A percentile compares a stretch with the other conserved stretches of the same genome.
phyloP scores from a whole-genome alignment of 2,113 vertebrate species.

The Holacanthus passer region DNA sequence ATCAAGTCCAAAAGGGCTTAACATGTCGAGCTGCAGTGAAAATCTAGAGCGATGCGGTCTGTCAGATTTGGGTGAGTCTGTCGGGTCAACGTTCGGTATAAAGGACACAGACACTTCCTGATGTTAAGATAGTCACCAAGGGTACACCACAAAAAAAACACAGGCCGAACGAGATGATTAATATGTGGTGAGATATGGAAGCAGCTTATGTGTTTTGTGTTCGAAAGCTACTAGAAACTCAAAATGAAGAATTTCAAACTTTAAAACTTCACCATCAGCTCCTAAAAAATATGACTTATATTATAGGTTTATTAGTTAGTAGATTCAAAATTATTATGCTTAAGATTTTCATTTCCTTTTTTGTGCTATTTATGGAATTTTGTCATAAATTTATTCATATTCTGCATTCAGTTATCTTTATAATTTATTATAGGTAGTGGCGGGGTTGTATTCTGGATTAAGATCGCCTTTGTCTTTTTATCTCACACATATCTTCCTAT shows the following conservation, averaged over 20 bases:
- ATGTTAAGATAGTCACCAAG: not conserved
- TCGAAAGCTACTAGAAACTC: not conserved
- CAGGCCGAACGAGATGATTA: not conserved
- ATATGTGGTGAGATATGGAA: not conserved
- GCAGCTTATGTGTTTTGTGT: not conserved
- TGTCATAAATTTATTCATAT: no score
- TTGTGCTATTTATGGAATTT: no score
- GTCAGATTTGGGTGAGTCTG: not conserved
- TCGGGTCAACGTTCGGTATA: not conserved
- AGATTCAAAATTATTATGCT: not conserved
- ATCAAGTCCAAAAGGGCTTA: constrained; percentile 31
- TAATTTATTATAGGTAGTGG: no score
- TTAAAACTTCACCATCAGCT: no score
- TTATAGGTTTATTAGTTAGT: no score
- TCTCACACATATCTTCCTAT: no score
- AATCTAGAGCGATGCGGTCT: constrained; percentile 3
- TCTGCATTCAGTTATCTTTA: no score
- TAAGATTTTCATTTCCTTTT: no score
- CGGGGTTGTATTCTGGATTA: no score
- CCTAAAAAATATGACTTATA: no score
- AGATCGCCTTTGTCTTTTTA: no score
- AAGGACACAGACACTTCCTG: constrained; percentile 1
- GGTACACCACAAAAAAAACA: not conserved
- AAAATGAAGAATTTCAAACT: not conserved
- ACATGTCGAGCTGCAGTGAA: not conserved